phyloP scores from a whole-genome alignment of 2,113 vertebrate species.

The Zingel zingel region DNA sequence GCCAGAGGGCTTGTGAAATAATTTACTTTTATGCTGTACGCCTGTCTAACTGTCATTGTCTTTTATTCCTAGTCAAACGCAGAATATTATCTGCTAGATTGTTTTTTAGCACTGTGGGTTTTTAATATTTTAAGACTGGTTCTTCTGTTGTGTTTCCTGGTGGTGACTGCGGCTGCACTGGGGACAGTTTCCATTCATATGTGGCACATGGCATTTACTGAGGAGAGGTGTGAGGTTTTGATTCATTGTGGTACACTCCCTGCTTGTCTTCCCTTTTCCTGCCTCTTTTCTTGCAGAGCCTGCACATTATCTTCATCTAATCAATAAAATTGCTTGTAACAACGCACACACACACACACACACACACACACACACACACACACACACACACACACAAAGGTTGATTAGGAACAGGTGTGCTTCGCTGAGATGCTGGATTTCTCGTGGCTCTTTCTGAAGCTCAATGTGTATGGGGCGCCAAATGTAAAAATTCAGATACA shows the following conservation, averaged over 20 bases:
- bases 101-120: constrained; percentile 54
- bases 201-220: constrained; percentile 43
- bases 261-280: constrained; percentile 2
- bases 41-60: constrained; percentile 78
- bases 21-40: constrained; percentile 79
- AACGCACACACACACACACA: constrained; percentile 25
- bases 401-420: constrained; percentile 72
- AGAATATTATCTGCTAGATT: constrained; percentile 70
- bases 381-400: constrained; percentile 39
- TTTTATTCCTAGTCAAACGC: constrained; percentile 70
- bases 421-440: constrained; percentile 61
- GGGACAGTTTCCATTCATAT: constrained; percentile 50
- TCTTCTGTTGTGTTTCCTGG: constrained; percentile 57
- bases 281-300: background rate
- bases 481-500: no score
- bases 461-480: background rate
- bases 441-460: constrained; percentile 54
- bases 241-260: constrained; percentile 24
- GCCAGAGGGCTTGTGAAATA: constrained; percentile 79
- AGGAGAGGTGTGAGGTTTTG: constrained; percentile 37
- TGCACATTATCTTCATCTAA: constrained; percentile 23
- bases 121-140: constrained; percentile 69
- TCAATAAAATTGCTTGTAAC: constrained; percentile 20
- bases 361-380: constrained; percentile 27
- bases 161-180: constrained; percentile 39